Base-by-base conservation (phyloP, 2,113 vertebrate genomes). In the Cyanoderma ruficeps region DNA sequence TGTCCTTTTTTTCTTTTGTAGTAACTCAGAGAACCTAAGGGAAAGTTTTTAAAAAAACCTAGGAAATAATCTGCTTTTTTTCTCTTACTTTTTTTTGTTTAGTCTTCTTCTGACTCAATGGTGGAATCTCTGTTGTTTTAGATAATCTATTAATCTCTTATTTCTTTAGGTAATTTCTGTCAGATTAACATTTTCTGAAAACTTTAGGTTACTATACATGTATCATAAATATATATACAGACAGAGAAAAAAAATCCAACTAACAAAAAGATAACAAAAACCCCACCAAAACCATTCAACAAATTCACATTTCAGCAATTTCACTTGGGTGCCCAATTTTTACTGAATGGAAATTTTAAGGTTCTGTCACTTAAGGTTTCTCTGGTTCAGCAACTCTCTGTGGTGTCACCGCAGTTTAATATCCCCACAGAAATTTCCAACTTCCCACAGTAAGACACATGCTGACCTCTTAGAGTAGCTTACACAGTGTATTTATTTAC, bases 401-500 rank as follows among this genome's bases (percentile, higher is more conserved):
- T 63, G 39, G 33, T 86, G 77, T 91, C 53, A 82, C 31, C 88
- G 61, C 59, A 67, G 24, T 84, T 81, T 79, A 50, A 75, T 80
- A 83, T 55, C 47, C 85, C 61, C 63, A 49, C 44, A 50, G 17
- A 83, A 83, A 91, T 77, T 67, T 83, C 55, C 18, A 4, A 17
- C 28, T 88, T 92, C 63, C 63, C 67, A 44, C 39, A 83, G 56
- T 28, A 17, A 68, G 68, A 15, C 60, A 33, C 4, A 4, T 46
- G 44, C 22, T 24, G 83, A 52, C 47, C 64, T 80, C n/a, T 15
- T 20, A 7, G 44, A 86, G 24, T 15, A 39, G 17, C 3, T 90
- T 67, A 28, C 31, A 35, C 44, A n/a, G n/a, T 22, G 14, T 22
- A 5, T 94, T 95, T 94, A 79, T 94, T 96, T 96, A 86, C 74